A percentile compares a stretch with the other conserved stretches of the same genome.
phyloP scores from a whole-genome alignment of 2,888 invertebrate species.

The Eudasyphora cyanicolor region DNA sequence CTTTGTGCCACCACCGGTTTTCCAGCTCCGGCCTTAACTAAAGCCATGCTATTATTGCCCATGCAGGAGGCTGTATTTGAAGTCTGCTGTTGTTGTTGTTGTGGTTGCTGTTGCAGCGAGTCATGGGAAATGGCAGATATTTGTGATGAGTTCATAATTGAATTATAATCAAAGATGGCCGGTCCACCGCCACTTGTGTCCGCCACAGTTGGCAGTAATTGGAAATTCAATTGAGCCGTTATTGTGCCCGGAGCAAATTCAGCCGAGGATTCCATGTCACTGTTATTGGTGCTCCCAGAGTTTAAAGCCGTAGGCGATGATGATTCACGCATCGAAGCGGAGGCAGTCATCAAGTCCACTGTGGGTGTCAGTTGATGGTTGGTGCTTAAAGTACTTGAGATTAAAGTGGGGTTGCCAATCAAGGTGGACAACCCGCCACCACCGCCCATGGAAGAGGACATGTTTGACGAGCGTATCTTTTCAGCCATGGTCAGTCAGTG shows the following conservation, averaged over 20 bases:
- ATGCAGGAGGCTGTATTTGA: conserved; percentile 63
- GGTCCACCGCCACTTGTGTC: conserved; percentile 50
- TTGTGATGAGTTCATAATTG: conserved; percentile 80
- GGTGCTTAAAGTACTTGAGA: conserved; percentile 72
- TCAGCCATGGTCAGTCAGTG: conserved; percentile 72
- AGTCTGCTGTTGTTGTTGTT: conserved; percentile 26
- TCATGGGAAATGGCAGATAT: conserved; percentile 79
- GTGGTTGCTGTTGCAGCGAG: conserved; percentile 68
- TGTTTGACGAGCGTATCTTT: conserved; percentile 72
- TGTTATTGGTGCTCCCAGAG: conserved; percentile 55
- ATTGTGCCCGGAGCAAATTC: conserved; percentile 69
- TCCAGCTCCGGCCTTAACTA: conserved; percentile 66
- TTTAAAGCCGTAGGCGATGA: conserved; percentile 47
- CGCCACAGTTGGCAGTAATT: conserved; percentile 71
- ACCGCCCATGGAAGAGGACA: conserved; percentile 63
- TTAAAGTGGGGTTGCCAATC: conserved; percentile 73
- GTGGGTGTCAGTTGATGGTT: conserved; percentile 62
- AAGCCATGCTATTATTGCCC: conserved; percentile 72
- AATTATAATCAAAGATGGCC: conserved; percentile 74
- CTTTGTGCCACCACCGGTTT: conserved; percentile 72
- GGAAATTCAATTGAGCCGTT: conserved; percentile 76
- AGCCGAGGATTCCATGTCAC: conserved; percentile 69
- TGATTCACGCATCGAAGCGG: conserved; percentile 53
- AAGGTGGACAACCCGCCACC: conserved; percentile 62
- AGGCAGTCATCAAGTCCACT: conserved; percentile 56